Evolutionary conservation across 2,113 vertebrate species (phyloP).

Genomic region (Daphoenositta chrysoptera): DNA sequence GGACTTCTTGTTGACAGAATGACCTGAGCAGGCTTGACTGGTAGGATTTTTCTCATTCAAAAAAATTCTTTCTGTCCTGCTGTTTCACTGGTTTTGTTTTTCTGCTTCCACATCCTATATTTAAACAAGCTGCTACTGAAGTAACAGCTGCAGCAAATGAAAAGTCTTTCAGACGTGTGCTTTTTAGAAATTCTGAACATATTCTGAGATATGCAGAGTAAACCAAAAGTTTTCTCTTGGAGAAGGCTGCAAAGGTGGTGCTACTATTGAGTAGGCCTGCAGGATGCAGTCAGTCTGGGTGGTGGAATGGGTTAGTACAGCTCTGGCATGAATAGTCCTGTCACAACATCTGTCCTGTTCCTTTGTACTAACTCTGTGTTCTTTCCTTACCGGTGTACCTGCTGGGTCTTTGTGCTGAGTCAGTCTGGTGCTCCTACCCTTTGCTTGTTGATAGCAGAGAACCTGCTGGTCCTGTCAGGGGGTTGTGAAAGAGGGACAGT

Average conservation of each 20-base stretch:
- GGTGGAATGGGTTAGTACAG: background rate
- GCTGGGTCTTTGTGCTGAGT: background rate
- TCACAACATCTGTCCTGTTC: background rate
- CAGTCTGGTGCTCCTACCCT: background rate
- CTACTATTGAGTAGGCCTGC: background rate
- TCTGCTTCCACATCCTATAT: background rate
- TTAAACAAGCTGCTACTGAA: background rate
- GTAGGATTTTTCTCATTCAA: constrained; percentile 8
- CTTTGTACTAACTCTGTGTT: background rate
- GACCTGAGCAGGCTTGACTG: background rate
- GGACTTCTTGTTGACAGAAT: background rate
- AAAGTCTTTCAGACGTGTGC: background rate
- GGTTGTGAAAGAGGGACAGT: background rate
- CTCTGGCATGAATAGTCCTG: background rate
- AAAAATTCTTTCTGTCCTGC: background rate
- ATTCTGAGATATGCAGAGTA: background rate
- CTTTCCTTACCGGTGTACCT: fast-evolving
- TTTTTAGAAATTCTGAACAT: background rate
- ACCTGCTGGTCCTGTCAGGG: background rate
- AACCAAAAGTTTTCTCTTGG: background rate
- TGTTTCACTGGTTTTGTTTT: background rate
- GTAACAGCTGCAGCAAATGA: background rate
- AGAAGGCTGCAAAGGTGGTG: background rate
- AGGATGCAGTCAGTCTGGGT: background rate
- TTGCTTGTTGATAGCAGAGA: background rate